Conservation (phyloP, 2,888 invertebrate genomes). For the Anodontia alba region DNA sequence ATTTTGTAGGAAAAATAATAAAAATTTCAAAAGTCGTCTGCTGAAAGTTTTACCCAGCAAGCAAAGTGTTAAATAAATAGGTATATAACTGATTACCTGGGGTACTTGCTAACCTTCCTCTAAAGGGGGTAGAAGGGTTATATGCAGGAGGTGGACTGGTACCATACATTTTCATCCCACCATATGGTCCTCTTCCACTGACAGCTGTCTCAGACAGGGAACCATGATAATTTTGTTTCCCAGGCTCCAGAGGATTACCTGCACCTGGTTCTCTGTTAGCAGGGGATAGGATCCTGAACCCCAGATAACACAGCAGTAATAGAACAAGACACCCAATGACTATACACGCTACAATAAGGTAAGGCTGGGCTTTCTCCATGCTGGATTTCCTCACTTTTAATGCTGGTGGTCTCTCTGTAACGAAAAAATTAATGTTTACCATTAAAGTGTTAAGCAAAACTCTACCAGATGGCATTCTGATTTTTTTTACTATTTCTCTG, state of each 20-base stretch:
- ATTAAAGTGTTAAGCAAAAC: too few relatives aligned
- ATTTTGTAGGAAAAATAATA: too few relatives aligned
- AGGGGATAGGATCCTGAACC: not conserved
- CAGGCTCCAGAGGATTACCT: not conserved
- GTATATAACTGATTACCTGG: too few relatives aligned
- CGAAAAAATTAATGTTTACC: too few relatives aligned
- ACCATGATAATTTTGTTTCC: not conserved
- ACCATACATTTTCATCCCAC: not conserved
- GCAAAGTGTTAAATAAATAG: too few relatives aligned
- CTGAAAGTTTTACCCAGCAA: too few relatives aligned
- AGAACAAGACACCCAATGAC: not conserved
- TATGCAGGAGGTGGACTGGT: not conserved
- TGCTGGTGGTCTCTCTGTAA: not conserved
- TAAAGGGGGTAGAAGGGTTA: not conserved
- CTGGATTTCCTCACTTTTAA: not conserved
- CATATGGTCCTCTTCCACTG: not conserved
- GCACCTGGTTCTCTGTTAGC: not conserved
- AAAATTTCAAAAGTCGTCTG: too few relatives aligned
- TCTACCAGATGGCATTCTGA: too few relatives aligned
- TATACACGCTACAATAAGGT: not conserved
- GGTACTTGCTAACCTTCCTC: not conserved
- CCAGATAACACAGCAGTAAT: not conserved
- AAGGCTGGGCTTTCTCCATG: not conserved
- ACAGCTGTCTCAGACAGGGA: not conserved
- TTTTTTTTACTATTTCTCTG: too few relatives aligned